These are phyloP conservation scores for Paradoxurus hermaphroditus DNA, from an alignment of 2,113 vertebrate species.

Conservation along the genomic window DNA sequence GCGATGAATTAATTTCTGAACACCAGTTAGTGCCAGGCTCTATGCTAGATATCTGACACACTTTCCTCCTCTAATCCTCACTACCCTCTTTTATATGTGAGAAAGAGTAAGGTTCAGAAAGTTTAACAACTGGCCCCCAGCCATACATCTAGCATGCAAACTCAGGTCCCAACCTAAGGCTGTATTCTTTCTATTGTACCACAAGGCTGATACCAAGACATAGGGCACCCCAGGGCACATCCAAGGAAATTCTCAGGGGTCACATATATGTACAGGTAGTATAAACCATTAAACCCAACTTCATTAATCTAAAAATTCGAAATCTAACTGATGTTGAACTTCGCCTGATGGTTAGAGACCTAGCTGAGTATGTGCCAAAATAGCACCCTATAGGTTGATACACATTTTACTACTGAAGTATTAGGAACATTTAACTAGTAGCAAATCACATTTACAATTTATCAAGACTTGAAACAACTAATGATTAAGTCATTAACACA, in stretches of 20 bases:
- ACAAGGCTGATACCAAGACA: neutral
- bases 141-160: neutral
- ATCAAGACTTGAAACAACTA: constrained; percentile 19
- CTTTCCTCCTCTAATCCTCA: neutral
- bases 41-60: neutral
- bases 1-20: constrained; percentile 8
- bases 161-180: neutral
- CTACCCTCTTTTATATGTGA: neutral
- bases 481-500: neutral
- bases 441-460: constrained; percentile 13
- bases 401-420: constrained; percentile 17
- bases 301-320: constrained; percentile 35
- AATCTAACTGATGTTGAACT: neutral
- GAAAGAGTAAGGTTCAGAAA: neutral
- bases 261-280: neutral
- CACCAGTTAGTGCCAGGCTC: neutral
- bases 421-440: constrained; percentile 1
- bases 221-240: neutral
- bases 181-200: neutral
- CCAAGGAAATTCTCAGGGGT: neutral
- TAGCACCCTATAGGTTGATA: neutral
- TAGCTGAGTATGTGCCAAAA: constrained; percentile 15
- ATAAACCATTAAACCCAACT: neutral
- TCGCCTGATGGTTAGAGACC: neutral
- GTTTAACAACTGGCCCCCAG: neutral